phyloP scores from a whole-genome alignment of 2,797 vertebrate species.

The Acanthiza pusilla region DNA sequence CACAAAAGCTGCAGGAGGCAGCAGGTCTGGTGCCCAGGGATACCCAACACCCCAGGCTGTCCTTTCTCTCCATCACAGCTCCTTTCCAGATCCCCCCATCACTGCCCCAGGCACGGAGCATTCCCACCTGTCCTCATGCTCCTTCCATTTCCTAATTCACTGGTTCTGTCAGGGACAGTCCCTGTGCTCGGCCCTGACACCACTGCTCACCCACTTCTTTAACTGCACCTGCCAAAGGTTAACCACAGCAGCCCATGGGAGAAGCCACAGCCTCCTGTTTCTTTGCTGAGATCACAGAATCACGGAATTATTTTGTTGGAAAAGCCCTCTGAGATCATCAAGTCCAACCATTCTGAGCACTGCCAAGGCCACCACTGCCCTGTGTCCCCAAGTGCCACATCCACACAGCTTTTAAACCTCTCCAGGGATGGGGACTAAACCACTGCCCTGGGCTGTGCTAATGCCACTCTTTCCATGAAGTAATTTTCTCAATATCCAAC shows the following conservation, averaged over 20 bases:
- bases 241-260: rapidly evolving
- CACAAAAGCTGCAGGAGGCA: background rate
- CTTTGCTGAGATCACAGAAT: background rate
- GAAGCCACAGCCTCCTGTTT: background rate
- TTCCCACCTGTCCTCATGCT: background rate
- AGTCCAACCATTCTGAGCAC: background rate
- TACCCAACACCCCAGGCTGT: background rate
- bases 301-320: background rate
- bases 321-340: background rate
- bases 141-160: rapidly evolving
- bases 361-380: background rate
- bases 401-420: background rate
- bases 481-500: background rate
- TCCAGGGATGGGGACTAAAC: background rate
- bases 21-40: background rate
- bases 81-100: background rate
- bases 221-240: too few species aligned
- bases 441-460: background rate
- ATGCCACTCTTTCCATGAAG: background rate
- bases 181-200: rapidly evolving
- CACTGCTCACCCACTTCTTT: background rate
- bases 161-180: background rate
- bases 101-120: background rate
- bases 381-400: background rate
- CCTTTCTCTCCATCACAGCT: background rate